phyloP scores from a whole-genome alignment of 2,797 vertebrate species.

The Hippocampus kuda region DNA sequence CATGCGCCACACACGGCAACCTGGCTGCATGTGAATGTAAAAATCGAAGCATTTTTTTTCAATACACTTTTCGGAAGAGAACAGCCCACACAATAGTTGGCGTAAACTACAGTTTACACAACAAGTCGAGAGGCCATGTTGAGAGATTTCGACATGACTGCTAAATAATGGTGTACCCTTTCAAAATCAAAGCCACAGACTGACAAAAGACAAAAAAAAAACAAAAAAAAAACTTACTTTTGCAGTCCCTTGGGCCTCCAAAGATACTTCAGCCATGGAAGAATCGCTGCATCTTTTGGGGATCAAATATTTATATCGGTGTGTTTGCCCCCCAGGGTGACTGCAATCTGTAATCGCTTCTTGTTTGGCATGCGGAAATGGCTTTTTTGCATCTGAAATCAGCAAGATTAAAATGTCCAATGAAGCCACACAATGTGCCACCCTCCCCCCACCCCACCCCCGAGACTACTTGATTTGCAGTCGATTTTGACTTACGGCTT shows the following conservation, averaged over 20 bases:
- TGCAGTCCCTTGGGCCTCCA: conserved; percentile 3
- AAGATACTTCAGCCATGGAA: not conserved
- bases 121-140: not conserved
- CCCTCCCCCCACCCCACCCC: not conserved
- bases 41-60: no score
- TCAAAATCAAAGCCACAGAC: not conserved
- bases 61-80: not conserved
- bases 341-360: conserved; percentile 19
- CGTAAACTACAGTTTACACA: no score
- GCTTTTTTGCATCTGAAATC: conserved; percentile 5
- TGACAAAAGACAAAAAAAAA: not conserved
- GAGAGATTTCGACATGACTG: not conserved
- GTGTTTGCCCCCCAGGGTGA: conserved; percentile 7
- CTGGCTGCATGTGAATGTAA: no score
- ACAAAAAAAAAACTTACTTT: not conserved
- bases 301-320: not conserved
- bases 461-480: not conserved
- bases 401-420: conserved; percentile 12
- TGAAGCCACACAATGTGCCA: not conserved
- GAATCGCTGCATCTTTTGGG: conserved; percentile 6
- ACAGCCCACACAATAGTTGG: not conserved
- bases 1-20: no score
- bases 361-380: conserved; percentile 14
- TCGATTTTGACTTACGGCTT: not conserved
- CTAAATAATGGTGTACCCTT: not conserved